Conservation (phyloP, 2,113 vertebrate genomes). For the Forbesichthys agassizii region DNA sequence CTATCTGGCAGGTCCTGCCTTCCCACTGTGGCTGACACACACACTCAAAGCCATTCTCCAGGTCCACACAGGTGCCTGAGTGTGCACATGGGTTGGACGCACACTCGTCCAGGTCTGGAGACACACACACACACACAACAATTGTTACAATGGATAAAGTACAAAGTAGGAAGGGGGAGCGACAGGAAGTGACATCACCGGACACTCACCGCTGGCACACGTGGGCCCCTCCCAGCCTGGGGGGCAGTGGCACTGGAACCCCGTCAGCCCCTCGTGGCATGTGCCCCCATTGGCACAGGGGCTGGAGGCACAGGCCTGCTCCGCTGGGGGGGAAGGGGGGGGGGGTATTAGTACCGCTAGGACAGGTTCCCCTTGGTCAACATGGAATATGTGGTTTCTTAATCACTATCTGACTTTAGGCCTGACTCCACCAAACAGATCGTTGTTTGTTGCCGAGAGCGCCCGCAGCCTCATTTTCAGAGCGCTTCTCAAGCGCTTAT, state of each 20-base stretch:
- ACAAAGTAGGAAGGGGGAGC: neutral
- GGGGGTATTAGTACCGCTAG: no score
- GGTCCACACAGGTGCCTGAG: constrained; percentile 90
- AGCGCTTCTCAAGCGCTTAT: no score
- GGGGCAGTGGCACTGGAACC: constrained; percentile 91
- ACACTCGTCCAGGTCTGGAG: constrained; percentile 88
- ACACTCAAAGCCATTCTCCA: constrained; percentile 89
- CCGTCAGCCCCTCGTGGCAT: constrained; percentile 84
- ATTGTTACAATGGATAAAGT: neutral
- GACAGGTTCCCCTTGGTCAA: no score
- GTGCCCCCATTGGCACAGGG: constrained; percentile 91
- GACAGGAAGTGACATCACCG: neutral
- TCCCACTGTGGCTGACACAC: constrained; percentile 92
- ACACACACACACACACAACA: neutral
- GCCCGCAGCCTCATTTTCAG: no score
- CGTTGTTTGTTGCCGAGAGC: no score
- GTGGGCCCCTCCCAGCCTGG: constrained; percentile 91
- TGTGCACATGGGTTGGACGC: constrained; percentile 87
- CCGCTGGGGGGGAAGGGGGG: constrained; percentile 74
- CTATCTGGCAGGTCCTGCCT: constrained; percentile 93
- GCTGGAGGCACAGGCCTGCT: constrained; percentile 89
- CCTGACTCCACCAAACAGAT: no score
- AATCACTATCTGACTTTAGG: no score
- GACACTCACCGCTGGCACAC: constrained; percentile 85
- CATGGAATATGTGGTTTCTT: no score